Evolutionary conservation across 2,113 vertebrate genomes (phyloP), one percentile per base, ranked within the genome.

Genomic region (Calyptomena viridis): DNA sequence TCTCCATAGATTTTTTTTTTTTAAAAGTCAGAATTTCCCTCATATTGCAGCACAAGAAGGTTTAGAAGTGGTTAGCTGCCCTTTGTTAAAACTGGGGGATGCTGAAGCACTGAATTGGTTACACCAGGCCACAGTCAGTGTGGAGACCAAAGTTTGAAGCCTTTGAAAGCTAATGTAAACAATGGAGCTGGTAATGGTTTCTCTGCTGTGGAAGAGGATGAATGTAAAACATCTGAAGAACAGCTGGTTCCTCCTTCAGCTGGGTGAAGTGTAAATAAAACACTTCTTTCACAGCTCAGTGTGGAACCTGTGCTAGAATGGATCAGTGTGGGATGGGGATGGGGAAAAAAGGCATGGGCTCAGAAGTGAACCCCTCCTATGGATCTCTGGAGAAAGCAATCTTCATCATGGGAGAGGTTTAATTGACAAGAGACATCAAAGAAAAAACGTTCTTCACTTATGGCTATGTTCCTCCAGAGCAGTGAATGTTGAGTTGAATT

Each of bases 131-230:
- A 10, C 49, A 47, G 56, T 22, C 66, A 53, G 11, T 42, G 28
- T 73, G 79, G 11, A 86, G 67, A 37, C 24, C 50, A 31, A 67
- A 74, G 47, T 55, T 83, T 78, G 90, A 67, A 86, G 91, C 28
- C 72, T 94, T 85, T 74, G 73, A 86, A 91, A 88, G 39, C 82
- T 71, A 42, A 55, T 80, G 56, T 84, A 81, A 87, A 59, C 92
- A 78, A 4, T 33, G 37, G 56, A 94, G 59, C 82, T 85, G 52
- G 84, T 78, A 37, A 52, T 95, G 66, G 47, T 55, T 96, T 80
- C 63, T 83, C 22, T 88, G 2, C 71, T 86, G 0, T 67, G 59
- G 46, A 85, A 56, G 35, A 50, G 18, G n/a, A 46, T 47, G 49
- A 84, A 27, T 79, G 42, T 66, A 42, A 83, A 77, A 55, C 90